Percentiles rank a stretch among this genome's conserved stretches.
Conservation (phyloP, 2,113 vertebrate genomes). For the Theristicus caerulescens region DNA sequence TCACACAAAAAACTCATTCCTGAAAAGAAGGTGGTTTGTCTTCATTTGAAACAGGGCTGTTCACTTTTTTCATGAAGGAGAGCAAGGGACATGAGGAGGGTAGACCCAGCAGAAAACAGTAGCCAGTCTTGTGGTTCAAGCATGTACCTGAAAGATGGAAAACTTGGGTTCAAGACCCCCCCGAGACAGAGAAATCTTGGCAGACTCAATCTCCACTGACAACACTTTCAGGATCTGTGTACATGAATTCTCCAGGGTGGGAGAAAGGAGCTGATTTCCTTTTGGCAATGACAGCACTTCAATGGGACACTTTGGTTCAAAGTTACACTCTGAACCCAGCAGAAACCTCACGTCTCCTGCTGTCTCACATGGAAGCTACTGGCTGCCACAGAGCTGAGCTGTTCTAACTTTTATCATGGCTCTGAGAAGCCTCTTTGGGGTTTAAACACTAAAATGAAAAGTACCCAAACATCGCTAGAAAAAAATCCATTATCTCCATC, state of each 20-base stretch:
- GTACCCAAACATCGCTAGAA: not conserved
- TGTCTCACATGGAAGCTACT: not conserved
- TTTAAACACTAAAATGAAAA: not conserved
- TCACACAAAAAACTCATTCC: not conserved
- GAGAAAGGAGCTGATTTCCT: not conserved
- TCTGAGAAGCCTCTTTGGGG: not conserved
- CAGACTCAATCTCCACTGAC: not conserved
- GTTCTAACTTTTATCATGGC: not conserved
- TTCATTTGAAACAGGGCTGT: not conserved
- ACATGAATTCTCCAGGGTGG: not conserved
- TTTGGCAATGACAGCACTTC: not conserved
- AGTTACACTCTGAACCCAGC: not conserved
- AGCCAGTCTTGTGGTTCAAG: not conserved
- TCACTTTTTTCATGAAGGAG: not conserved
- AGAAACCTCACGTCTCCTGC: not conserved
- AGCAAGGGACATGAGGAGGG: not conserved
- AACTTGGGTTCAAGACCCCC: not conserved
- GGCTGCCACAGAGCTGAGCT: not conserved
- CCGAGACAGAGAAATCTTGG: not conserved
- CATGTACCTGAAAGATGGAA: not conserved
- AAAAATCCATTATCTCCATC: not conserved
- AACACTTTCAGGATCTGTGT: not conserved
- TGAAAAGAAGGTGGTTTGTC: not conserved
- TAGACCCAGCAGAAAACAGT: not conserved
- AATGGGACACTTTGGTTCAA: not conserved